Percentiles rank a stretch among this genome's conserved stretches.
These are phyloP conservation scores for Cheiracanthium punctorium DNA, from an alignment of 2,888 invertebrate species.

Conservation along the genomic window DNA sequence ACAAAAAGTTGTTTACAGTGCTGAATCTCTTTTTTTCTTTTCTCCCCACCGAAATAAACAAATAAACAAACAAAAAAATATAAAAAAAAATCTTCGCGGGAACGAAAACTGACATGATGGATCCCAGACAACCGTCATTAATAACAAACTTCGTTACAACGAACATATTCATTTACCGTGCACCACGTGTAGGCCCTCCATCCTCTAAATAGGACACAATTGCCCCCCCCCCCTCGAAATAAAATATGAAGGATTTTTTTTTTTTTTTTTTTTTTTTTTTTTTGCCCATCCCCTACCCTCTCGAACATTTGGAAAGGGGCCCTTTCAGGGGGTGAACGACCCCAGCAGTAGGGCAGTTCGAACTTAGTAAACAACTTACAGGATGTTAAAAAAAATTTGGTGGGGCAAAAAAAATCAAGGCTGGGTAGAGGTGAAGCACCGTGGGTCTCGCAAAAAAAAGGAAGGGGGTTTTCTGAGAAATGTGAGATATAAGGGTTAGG, in stretches of 20 bases:
- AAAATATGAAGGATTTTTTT: conserved; percentile 11
- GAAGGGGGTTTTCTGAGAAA: neutral
- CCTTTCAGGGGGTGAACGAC: conserved; percentile 7
- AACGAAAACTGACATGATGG: conserved; percentile 16
- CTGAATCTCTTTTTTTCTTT: neutral
- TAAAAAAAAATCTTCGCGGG: neutral
- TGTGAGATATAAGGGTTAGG: conserved; percentile 15
- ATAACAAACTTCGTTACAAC: conserved; percentile 55
- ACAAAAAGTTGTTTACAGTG: conserved; percentile 37
- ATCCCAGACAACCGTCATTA: conserved; percentile 49
- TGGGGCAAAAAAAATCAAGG: neutral
- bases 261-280: neutral
- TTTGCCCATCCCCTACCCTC: neutral
- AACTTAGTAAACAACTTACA: conserved; percentile 4
- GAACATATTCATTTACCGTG: conserved; percentile 24
- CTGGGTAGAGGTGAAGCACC: conserved; percentile 2
- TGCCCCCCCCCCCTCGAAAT: conserved; percentile 29
- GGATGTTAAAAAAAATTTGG: conserved; percentile 5
- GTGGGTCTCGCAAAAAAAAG: neutral
- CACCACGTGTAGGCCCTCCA: conserved; percentile 21
- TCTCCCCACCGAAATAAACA: neutral
- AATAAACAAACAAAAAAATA: neutral
- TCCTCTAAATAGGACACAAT: conserved; percentile 16
- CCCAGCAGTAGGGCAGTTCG: conserved; percentile 1
- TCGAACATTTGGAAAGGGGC: conserved; percentile 5